These are phyloP conservation scores for Bradypus variegatus DNA, from an alignment of 2,797 vertebrate species.

Conservation along the genomic window DNA sequence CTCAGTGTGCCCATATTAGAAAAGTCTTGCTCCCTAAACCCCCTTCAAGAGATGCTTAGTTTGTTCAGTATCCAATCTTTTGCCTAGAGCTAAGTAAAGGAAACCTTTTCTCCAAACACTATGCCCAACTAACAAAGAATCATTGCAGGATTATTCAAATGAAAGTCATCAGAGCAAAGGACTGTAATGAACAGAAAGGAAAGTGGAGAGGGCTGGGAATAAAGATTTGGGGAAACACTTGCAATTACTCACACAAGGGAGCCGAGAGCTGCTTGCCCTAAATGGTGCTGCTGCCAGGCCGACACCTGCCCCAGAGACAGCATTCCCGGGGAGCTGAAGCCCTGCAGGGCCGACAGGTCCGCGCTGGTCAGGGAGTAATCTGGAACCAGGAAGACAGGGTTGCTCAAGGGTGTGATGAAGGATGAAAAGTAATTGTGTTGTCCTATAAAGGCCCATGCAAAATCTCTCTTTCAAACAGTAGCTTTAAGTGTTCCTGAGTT, in stretches of 20 bases:
- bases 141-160: conserved; percentile 40
- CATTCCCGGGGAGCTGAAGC: conserved; percentile 92
- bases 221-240: background rate
- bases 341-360: conserved; percentile 95
- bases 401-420: background rate
- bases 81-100: background rate
- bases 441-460: background rate
- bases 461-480: background rate
- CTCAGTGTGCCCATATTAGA: background rate
- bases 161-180: background rate
- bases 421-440: background rate
- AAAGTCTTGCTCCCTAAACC: background rate
- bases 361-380: conserved; percentile 97
- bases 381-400: conserved; percentile 63
- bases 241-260: conserved; percentile 94
- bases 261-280: conserved; percentile 94
- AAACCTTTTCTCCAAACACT: background rate
- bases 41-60: background rate
- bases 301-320: conserved; percentile 95
- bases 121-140: background rate
- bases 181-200: background rate
- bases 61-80: background rate
- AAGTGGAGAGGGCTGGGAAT: rapidly evolving
- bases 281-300: conserved; percentile 98
- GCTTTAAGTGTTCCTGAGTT: background rate